Evolutionary conservation across 2,888 invertebrate species (phyloP), one percentile per base, ranked within the genome.

Genomic region (Drosophila subsilvestris): DNA sequence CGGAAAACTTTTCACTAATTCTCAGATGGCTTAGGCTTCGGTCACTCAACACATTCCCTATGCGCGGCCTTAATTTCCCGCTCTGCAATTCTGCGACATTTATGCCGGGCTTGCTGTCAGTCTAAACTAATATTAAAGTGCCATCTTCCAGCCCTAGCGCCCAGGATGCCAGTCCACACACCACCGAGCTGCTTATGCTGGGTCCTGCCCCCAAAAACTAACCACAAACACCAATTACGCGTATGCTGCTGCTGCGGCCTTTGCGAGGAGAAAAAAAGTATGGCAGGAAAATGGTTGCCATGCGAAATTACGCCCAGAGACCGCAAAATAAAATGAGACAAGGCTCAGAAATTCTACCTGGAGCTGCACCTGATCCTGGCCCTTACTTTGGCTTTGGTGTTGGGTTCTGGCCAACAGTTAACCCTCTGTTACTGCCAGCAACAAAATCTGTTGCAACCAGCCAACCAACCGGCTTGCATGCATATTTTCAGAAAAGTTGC

Each of bases 171-270:
- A 22, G 47, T 53, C 53, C 47, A 29, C 65, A 45, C 60, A 59
- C 61, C 75, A 50, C 60, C 17, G 27, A 8, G 9, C 25, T 25
- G 37, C 68, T 56, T 68, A 14, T 66, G 66, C 48, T 20, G 42
- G 9, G 42, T 18, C n/a, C 29, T 18, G 10, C 29, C 55, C 66
- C 42, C 20, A 49, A 59, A 68, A 68, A 58, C 66, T 69, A 58
- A 56, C 68, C 76, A 27, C 69, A 69, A 79, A 74, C 82, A 85
- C 82, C 79, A 85, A 85, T 85, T 78, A 81, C 79, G 82, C 79
- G 73, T 73, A 27, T 53, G 55, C 70, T 51, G 17, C 25, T 14
- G 37, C 37, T 12, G 32, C 27, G 18, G 42, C 47, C 37, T 37
- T 6, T 14, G 14, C 49, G 20, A 32, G 68, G 61, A 45, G 22